phyloP scores from a whole-genome alignment of 2,888 invertebrate genomes.

The Zygogramma bicolorata region DNA sequence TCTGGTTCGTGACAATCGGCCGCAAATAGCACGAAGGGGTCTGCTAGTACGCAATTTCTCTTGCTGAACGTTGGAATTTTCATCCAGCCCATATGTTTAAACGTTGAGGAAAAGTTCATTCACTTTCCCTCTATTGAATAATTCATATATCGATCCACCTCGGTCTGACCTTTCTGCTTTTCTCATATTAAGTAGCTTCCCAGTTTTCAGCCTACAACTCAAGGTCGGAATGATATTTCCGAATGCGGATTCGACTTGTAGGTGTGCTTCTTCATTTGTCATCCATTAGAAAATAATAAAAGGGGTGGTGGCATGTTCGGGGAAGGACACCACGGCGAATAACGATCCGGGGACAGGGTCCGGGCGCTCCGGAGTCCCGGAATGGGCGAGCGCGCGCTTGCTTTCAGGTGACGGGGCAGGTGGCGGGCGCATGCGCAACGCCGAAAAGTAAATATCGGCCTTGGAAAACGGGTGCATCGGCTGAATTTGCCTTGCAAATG shows the following conservation, averaged over 20 bases:
- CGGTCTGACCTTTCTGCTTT: slow-evolving; percentile 67
- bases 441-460: slow-evolving; percentile 52
- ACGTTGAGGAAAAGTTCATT: slow-evolving; percentile 65
- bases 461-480: slow-evolving; percentile 64
- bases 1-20: background rate
- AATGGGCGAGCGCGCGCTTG: slow-evolving; percentile 49
- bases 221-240: slow-evolving; percentile 55
- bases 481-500: slow-evolving; percentile 67
- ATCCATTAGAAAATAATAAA: slow-evolving; percentile 63
- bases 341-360: slow-evolving; percentile 65
- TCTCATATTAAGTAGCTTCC: slow-evolving; percentile 66
- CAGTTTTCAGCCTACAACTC: slow-evolving; percentile 56
- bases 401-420: slow-evolving; percentile 54
- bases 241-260: slow-evolving; percentile 26
- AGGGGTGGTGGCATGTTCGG: slow-evolving; percentile 63
- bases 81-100: slow-evolving; percentile 65
- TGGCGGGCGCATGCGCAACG: slow-evolving; percentile 41
- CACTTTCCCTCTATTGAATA: slow-evolving; percentile 68
- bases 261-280: slow-evolving; percentile 52
- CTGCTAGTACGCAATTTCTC: slow-evolving; percentile 22
- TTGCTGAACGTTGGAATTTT: slow-evolving; percentile 51
- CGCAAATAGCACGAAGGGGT: background rate
- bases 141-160: slow-evolving; percentile 68
- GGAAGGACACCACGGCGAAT: slow-evolving; percentile 65
- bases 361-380: slow-evolving; percentile 50